Evolutionary conservation across 92 coral and sea anemone genomes (phyloP).

Genomic region (Plumapathes pennacea): DNA sequence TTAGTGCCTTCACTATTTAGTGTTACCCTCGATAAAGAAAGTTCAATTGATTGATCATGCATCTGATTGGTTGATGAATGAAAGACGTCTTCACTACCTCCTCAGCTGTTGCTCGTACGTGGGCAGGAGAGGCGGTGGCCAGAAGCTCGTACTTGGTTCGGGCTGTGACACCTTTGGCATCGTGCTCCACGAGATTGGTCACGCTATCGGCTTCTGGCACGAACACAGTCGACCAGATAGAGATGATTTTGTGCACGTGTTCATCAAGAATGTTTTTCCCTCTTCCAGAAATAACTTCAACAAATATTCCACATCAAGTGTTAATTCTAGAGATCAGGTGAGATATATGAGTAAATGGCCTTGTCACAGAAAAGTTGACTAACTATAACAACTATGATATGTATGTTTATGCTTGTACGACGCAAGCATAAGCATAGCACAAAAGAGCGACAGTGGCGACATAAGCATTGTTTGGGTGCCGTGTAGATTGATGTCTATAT

Average conservation of each 20-base stretch:
- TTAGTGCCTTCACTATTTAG: no score
- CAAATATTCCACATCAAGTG: slow-evolving; percentile 18
- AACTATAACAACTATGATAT: no score
- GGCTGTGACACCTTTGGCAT: slow-evolving; percentile 59
- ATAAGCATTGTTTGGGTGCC: no score
- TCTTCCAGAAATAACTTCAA: slow-evolving; percentile 50
- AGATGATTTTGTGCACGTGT: slow-evolving; percentile 64
- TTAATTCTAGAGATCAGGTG: slow-evolving; percentile 71
- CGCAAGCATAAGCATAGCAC: no score
- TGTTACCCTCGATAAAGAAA: no score
- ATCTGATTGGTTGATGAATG: no score
- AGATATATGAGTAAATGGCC: no score
- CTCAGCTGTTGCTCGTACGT: slow-evolving; percentile 71
- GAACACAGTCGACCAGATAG: slow-evolving; percentile 81
- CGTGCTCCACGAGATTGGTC: slow-evolving; percentile 79
- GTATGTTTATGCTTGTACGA: background rate
- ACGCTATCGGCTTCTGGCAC: slow-evolving; percentile 81
- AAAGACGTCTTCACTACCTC: no score
- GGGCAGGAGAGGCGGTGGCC: slow-evolving; percentile 65
- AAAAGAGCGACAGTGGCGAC: no score
- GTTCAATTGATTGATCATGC: no score
- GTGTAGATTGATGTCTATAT: no score
- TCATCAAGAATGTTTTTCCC: slow-evolving; percentile 44
- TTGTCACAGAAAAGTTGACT: background rate
- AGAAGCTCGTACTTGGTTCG: slow-evolving; percentile 42